Conservation (phyloP, 2,113 vertebrate species). For the Sardina pilchardus region DNA sequence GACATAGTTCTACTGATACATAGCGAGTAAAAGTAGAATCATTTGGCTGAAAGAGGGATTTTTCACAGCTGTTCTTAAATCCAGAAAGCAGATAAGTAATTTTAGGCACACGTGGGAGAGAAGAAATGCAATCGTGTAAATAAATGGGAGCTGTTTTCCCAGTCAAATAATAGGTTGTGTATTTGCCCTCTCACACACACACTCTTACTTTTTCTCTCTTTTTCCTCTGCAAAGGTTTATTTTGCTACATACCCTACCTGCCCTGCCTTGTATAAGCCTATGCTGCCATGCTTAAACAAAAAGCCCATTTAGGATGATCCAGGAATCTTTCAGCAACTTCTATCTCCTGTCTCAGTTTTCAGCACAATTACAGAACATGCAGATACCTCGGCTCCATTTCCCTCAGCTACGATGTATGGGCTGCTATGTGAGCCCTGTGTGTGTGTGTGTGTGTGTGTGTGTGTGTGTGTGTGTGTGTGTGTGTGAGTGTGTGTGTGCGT, state of each 20-base stretch:
- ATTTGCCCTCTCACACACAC: not conserved
- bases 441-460: slow-evolving; percentile 12
- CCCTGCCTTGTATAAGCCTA: slow-evolving; percentile 12
- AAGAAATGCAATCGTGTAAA: slow-evolving; percentile 4
- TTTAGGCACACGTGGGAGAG: not conserved
- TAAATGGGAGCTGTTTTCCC: slow-evolving; percentile 5
- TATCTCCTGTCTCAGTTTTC: slow-evolving; percentile 42
- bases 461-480: slow-evolving; percentile 15
- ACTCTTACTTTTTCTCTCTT: not conserved
- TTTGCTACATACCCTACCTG: not conserved
- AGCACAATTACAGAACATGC: slow-evolving; percentile 45
- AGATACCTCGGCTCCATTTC: slow-evolving; percentile 29
- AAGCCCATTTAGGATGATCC: slow-evolving; percentile 47
- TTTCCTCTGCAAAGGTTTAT: not conserved
- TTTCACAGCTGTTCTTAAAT: not conserved
- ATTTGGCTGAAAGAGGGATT: not conserved
- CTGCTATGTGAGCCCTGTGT: not conserved
- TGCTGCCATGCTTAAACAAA: slow-evolving; percentile 48
- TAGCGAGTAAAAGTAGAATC: not conserved
- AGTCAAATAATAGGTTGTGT: slow-evolving; percentile 1
- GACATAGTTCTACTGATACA: not conserved
- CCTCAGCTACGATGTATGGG: slow-evolving; percentile 12
- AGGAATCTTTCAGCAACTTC: slow-evolving; percentile 50
- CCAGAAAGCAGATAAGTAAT: not conserved
- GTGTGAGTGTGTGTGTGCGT: not conserved